Evolutionary conservation across 2,113 vertebrate species (phyloP).

Genomic region (Sprattus sprattus): DNA sequence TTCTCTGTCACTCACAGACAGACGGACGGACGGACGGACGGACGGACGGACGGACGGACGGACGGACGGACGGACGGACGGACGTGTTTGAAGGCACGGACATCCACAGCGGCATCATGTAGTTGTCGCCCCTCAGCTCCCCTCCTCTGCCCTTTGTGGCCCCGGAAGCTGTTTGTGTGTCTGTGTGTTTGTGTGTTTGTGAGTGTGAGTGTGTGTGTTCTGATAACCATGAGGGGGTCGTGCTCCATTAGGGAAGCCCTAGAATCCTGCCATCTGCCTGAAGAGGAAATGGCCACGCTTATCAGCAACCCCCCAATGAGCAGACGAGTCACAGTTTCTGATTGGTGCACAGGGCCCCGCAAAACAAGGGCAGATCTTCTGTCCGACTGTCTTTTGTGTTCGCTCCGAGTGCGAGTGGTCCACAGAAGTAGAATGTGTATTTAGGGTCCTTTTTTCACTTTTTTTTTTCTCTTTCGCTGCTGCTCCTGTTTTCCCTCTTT

Average conservation of each 20-base stretch:
- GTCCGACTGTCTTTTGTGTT: neutral
- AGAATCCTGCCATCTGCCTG: neutral
- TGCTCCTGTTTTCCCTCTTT: neutral
- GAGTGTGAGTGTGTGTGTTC: neutral
- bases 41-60: too few species aligned
- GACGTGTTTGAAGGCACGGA: too few species aligned
- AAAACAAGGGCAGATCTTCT: conserved; percentile 2
- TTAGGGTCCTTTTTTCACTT: neutral
- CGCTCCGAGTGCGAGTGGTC: neutral
- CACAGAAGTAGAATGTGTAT: neutral
- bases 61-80: too few species aligned
- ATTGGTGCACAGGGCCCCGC: neutral
- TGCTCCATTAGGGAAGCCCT: neutral
- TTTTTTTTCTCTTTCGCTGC: neutral
- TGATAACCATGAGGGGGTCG: neutral
- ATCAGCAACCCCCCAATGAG: conserved; percentile 1
- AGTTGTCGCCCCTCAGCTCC: neutral
- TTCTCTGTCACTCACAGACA: too few species aligned
- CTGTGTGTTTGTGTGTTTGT: neutral
- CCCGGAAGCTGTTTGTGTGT: neutral
- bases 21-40: too few species aligned
- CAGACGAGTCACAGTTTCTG: neutral
- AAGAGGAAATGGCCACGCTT: neutral
- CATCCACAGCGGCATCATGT: neutral
- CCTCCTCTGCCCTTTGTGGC: neutral